phyloP scores from a whole-genome alignment of 1,140 invertebrate species.

The Trichonephila inaurata region DNA sequence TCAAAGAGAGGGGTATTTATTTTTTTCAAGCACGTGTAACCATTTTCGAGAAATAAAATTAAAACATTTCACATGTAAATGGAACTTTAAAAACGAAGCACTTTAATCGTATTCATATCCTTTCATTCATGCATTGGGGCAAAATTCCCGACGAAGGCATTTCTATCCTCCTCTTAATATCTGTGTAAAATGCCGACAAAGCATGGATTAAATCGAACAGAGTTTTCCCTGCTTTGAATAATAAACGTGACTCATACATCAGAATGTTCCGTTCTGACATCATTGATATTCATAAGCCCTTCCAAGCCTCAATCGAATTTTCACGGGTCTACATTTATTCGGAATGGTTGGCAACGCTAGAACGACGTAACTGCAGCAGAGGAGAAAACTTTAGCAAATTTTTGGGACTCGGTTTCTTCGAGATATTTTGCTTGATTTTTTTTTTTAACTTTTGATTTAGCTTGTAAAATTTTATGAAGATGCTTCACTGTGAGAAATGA shows the following conservation, averaged over 20 bases:
- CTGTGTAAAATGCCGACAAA: too few species aligned
- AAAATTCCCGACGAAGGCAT: too few species aligned
- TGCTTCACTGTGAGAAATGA: not conserved
- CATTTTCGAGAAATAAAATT: too few species aligned
- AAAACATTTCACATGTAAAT: too few species aligned
- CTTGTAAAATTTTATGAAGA: slow-evolving; percentile 1
- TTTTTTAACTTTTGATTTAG: not conserved
- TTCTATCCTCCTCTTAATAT: too few species aligned
- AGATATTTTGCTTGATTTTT: not conserved
- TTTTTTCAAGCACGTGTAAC: too few species aligned
- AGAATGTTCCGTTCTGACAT: not conserved
- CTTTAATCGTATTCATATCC: too few species aligned
- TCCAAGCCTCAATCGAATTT: slow-evolving; percentile 15
- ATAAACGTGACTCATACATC: not conserved
- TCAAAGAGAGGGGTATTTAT: too few species aligned
- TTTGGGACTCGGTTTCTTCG: not conserved
- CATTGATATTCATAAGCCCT: slow-evolving; percentile 29
- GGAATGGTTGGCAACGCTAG: not conserved
- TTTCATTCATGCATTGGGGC: too few species aligned
- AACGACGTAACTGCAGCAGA: not conserved
- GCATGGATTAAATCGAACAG: too few species aligned
- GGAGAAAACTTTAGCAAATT: not conserved
- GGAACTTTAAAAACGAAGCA: too few species aligned
- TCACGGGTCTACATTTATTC: slow-evolving; percentile 1
- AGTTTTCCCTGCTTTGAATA: not conserved